Conservation (phyloP, 2,113 vertebrate species). For the Chloebia gouldiae region DNA sequence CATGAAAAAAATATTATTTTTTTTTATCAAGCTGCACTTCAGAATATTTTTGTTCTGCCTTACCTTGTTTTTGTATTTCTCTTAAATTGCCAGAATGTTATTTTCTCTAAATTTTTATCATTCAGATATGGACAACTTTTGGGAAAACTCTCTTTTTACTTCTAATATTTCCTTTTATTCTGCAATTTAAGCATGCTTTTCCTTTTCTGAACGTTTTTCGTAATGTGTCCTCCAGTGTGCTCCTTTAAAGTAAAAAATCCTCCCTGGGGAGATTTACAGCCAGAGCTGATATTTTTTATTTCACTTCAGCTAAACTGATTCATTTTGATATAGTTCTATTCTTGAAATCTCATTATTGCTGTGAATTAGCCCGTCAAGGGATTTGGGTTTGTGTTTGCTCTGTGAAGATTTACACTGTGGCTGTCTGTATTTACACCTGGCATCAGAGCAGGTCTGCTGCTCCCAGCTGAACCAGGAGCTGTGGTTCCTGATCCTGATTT, state of each 20-base stretch:
- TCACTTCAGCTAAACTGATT: neutral
- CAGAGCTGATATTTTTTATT: neutral
- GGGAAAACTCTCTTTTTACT: neutral
- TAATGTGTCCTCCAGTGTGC: neutral
- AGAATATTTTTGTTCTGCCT: neutral
- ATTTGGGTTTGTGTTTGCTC: neutral
- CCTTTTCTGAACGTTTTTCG: neutral
- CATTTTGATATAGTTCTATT: neutral
- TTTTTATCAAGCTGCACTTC: neutral
- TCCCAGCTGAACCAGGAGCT: neutral
- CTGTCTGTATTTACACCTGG: neutral
- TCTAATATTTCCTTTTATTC: neutral
- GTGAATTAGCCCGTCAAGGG: neutral
- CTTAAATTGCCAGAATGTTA: neutral
- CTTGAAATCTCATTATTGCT: slow-evolving; percentile 7
- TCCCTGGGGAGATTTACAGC: neutral
- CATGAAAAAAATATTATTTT: neutral
- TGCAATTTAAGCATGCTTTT: neutral
- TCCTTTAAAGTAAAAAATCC: neutral
- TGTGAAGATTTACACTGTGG: neutral
- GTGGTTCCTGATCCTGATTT: neutral
- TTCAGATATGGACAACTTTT: neutral
- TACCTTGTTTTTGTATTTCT: neutral
- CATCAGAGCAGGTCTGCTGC: neutral
- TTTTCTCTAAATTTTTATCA: neutral